Evolutionary conservation across 2,113 vertebrate species (phyloP), one percentile per base, ranked within the genome.

Genomic region (Dipodomys spectabilis): DNA sequence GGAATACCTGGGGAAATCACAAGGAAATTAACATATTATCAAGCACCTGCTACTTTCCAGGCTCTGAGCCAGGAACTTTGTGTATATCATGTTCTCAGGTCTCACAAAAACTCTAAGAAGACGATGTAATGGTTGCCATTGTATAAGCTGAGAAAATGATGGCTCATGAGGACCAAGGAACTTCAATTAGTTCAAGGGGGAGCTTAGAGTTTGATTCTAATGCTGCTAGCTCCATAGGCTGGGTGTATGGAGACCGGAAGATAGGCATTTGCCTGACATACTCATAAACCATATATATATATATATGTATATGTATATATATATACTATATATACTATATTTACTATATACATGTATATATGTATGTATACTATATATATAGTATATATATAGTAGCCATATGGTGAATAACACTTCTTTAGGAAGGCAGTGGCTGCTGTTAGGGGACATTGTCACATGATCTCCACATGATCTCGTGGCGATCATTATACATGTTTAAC

Each of bases 41-140:
- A 92, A 88, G 64, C 78, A 86, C 35, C 77, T 95, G 81, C 35
- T 89, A 57, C 82, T 90, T 96, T 95, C 81, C 12, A 91, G 83
- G 72, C 53, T 93, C 28, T 53, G 9, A 71, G 77, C 81, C 89
- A 93, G 45, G 19, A 91, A 75, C 9, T 30, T 86, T 74, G 71
- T 22, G 71, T 78, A 83, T 32, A 60, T 53, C 44, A 89, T 75
- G 53, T 65, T 62, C 86, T 78, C 91, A 92, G 90, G 90, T 86
- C 39, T 92, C 53, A 82, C 30, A 79, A 69, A 53, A 82, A 32
- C 73, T 69, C 25, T 53, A 15, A 23, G 78, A 77, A 8, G 25
- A 68, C 28, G 74, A 90, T 72, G 18, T 9, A 75, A 82, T 35
- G 39, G 77, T 15, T 92, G 39, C 8, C 20, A 25, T 35, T 81